Percentiles rank a stretch among this genome's conserved stretches.
phyloP scores from a whole-genome alignment of 2,888 invertebrate genomes.

The Tenthredo scrophulariae region DNA sequence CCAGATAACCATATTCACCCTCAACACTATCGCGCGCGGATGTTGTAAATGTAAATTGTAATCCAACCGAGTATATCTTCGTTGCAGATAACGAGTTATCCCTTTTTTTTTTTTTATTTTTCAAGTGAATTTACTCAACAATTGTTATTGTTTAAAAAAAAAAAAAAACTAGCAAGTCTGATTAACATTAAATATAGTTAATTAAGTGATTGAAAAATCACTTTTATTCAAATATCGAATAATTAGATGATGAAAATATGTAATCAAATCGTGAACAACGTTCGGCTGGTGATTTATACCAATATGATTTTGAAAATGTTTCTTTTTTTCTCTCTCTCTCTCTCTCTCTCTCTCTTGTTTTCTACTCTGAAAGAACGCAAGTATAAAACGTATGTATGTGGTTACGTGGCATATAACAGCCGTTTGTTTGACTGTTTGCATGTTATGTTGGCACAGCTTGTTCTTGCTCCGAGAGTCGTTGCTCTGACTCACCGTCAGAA shows the following conservation, averaged over 20 bases:
- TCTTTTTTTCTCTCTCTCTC: too few relatives aligned
- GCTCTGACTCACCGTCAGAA: constrained; percentile 48
- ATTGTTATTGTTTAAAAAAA: not conserved
- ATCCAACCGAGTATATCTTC: not conserved
- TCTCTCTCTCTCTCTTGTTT: not conserved
- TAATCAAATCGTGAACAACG: not conserved
- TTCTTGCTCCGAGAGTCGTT: constrained; percentile 48
- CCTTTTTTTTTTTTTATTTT: not conserved
- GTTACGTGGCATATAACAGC: constrained; percentile 36
- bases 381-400: not conserved
- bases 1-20: not conserved
- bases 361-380: not conserved
- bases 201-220: not conserved
- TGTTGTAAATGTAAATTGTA: not conserved
- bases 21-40: not conserved
- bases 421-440: constrained; percentile 51
- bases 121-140: not conserved
- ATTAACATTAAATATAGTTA: not conserved
- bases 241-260: not conserved
- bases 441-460: constrained; percentile 51
- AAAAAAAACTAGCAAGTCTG: not conserved
- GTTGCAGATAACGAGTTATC: not conserved
- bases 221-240: not conserved
- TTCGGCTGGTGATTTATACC: too few relatives aligned
- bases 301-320: not conserved